phyloP scores from a whole-genome alignment of 1,140 invertebrate species.

The Centruroides sculpturatus region DNA sequence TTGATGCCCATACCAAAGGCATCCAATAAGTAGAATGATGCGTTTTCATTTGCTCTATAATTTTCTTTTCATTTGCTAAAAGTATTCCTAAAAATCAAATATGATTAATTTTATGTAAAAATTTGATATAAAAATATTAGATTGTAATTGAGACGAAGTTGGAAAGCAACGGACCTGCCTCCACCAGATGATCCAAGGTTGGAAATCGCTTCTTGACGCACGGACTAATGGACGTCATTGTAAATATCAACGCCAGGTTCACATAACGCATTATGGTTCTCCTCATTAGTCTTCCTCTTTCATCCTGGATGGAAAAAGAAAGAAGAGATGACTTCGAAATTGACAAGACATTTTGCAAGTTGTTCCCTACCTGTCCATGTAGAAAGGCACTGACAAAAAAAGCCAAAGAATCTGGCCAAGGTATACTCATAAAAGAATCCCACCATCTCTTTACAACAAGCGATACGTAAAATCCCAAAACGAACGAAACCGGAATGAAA shows the following conservation, averaged over 20 bases:
- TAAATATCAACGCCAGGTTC: conserved; percentile 65
- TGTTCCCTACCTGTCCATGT: conserved; percentile 52
- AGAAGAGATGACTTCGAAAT: no score
- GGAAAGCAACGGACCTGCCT: conserved; percentile 41
- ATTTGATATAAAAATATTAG: no score
- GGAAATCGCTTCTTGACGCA: conserved; percentile 85
- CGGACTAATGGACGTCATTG: conserved; percentile 66
- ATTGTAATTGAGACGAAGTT: background rate
- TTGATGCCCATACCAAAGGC: conserved; percentile 83
- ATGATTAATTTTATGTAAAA: no score
- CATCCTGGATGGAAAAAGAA: conserved; percentile 37
- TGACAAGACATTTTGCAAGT: no score
- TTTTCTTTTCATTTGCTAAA: conserved; percentile 65
- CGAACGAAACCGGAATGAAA: conserved; percentile 59
- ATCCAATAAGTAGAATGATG: conserved; percentile 87
- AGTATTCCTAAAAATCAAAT: conserved; percentile 48
- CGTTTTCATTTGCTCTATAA: conserved; percentile 66
- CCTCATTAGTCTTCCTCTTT: conserved; percentile 68
- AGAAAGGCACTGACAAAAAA: conserved; percentile 71
- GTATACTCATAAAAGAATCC: conserved; percentile 45
- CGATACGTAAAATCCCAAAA: conserved; percentile 84
- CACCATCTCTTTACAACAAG: conserved; percentile 65
- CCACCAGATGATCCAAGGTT: conserved; percentile 69
- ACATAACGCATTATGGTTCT: conserved; percentile 72
- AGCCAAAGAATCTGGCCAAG: conserved; percentile 78